Base-by-base conservation (phyloP, 2,113 vertebrate species). In the Bujurquina vittata region DNA sequence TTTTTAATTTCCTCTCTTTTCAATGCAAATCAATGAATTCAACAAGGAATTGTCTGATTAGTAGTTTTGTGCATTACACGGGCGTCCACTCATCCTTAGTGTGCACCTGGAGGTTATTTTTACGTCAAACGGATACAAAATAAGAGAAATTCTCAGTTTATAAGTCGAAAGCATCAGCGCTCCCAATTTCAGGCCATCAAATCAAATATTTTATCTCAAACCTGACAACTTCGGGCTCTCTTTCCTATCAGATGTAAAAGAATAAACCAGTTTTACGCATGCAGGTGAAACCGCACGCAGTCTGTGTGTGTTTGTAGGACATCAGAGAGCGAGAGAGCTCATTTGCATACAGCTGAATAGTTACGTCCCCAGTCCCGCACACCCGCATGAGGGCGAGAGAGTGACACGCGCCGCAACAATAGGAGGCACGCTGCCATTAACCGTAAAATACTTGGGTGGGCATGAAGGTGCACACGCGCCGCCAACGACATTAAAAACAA, bases 311-410 rank as follows among this genome's bases (percentile, higher is more conserved):
- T 60, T 31, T 14, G 63, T 10, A 69, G 77, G 65, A 23, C 49
- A 12, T 69, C 23, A 49, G 83, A 73, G n/a, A 55, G 65, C 26
- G 74, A 54, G 84, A 26, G 84, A 46, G 83, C 61, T 90, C 62
- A 95, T 96, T 95, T 94, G 87, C 95, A 95, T 95, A 96, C 95
- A 96, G 95, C 94, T 96, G 95, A 95, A 93, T 92, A 87, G 90
- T 92, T 86, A 87, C 80, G 85, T 85, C 84, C 88, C 82, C 73
- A 35, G 85, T 88, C 88, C 90, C 88, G 87, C 86, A 92, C 89
- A 93, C 92, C 91, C 89, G 84, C 91, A 87, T 91, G 93, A 90
- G 92, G 88, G 88, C 84, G 80, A 91, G 82, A 90, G 88, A 87
- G 92, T 85, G 91, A 85, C 95, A 95, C 94, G 92, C 93, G 94